A percentile compares a stretch with the other conserved stretches of the same genome.
Conservation (phyloP, 1,140 invertebrate genomes). For the Ganaspis sp. region DNA sequence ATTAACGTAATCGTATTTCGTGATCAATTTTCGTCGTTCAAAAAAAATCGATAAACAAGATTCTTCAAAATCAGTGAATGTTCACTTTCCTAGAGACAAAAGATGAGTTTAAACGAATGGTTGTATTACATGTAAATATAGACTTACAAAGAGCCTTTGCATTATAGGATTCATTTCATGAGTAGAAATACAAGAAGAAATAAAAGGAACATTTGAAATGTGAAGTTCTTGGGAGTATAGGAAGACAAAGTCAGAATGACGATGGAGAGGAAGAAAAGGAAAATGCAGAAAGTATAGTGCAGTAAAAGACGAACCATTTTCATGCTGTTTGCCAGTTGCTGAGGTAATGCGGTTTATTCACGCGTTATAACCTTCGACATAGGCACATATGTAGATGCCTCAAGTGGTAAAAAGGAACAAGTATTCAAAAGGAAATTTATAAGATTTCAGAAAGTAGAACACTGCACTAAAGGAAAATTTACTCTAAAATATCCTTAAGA, state of each 20-base stretch:
- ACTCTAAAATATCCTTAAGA: background rate
- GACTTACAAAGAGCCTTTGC: background rate
- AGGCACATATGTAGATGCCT: background rate
- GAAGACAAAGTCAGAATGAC: background rate
- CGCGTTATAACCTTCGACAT: constrained; percentile 22
- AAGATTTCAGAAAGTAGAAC: background rate
- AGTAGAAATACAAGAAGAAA: background rate
- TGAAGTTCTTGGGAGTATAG: constrained; percentile 2
- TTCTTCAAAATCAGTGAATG: no score
- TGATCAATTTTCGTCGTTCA: no score
- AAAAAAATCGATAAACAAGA: no score
- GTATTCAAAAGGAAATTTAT: background rate
- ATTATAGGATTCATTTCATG: background rate
- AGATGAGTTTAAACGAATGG: background rate
- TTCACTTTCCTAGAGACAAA: no score
- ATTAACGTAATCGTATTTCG: no score
- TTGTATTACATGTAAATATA: background rate
- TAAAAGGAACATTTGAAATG: background rate
- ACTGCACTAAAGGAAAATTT: background rate
- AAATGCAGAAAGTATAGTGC: background rate
- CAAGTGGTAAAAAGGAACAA: background rate
- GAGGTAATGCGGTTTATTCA: constrained; percentile 28
- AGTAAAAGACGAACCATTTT: constrained; percentile 18
- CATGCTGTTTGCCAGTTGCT: constrained; percentile 29
- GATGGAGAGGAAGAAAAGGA: background rate